Conservation (phyloP, 2,797 vertebrate species). For the Sebastes umbrosus region DNA sequence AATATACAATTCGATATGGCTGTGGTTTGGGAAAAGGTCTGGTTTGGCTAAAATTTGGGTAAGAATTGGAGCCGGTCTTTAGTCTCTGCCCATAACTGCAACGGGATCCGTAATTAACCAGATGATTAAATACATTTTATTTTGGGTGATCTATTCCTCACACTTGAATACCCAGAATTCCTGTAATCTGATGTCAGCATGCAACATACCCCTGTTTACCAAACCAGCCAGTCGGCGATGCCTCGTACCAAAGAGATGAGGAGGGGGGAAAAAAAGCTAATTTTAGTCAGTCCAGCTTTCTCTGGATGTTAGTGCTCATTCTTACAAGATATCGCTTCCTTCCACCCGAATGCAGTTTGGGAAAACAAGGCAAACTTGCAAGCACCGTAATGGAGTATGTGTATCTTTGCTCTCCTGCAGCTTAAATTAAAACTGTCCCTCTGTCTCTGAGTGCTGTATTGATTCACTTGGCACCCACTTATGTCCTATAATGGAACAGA, state of each 20-base stretch:
- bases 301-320: neutral
- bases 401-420: constrained; percentile 24
- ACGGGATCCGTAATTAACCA: constrained; percentile 17
- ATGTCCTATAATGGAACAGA: constrained; percentile 48
- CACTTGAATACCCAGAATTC: constrained; percentile 42
- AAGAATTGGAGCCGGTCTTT: neutral
- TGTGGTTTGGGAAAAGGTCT: neutral
- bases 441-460: constrained; percentile 39
- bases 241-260: constrained; percentile 9
- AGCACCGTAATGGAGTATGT: neutral
- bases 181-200: constrained; percentile 49
- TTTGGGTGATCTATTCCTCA: constrained; percentile 12
- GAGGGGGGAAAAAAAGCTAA: neutral
- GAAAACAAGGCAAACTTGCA: neutral
- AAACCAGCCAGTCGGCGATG: constrained; percentile 13
- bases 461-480: constrained; percentile 57
- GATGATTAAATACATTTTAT: constrained; percentile 26
- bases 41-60: neutral
- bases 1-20: neutral
- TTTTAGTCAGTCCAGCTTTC: constrained; percentile 7
- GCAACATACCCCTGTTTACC: constrained; percentile 33
- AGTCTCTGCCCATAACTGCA: neutral
- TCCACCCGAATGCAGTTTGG: constrained; percentile 8
- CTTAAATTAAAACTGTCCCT: constrained; percentile 27
- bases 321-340: neutral